phyloP scores from a whole-genome alignment of 2,113 vertebrate species.

The Agelaius phoeniceus region DNA sequence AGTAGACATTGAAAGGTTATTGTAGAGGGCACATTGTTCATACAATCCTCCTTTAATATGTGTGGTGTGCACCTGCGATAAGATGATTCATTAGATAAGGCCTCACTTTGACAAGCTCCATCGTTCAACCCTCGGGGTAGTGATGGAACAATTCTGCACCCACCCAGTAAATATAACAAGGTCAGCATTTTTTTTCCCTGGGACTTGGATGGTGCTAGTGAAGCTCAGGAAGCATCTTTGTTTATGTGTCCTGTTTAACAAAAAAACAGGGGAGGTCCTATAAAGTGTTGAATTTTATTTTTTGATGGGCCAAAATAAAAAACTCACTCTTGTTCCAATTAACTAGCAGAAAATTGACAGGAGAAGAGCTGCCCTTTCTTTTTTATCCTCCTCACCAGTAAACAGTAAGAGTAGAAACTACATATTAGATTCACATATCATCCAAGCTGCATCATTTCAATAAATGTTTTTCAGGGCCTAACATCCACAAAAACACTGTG shows the following conservation, averaged over 20 bases:
- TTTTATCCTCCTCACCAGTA: background rate
- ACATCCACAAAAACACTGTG: background rate
- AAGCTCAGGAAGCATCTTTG: slow-evolving; percentile 73
- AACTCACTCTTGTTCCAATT: background rate
- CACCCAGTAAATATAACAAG: slow-evolving; percentile 96
- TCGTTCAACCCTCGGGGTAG: slow-evolving; percentile 96
- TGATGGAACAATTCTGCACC: slow-evolving; percentile 96
- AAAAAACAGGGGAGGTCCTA: background rate
- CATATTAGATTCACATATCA: background rate
- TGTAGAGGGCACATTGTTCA: slow-evolving; percentile 89
- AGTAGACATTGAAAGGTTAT: slow-evolving; percentile 88
- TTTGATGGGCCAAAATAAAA: background rate
- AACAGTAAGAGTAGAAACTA: background rate
- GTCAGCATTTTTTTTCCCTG: slow-evolving; percentile 88
- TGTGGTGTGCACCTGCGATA: slow-evolving; percentile 94
- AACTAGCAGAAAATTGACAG: background rate
- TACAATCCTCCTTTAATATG: slow-evolving; percentile 93
- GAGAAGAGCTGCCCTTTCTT: background rate
- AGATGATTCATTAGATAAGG: slow-evolving; percentile 99
- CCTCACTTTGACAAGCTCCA: slow-evolving; percentile 94
- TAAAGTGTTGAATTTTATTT: background rate
- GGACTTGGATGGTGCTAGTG: slow-evolving; percentile 45
- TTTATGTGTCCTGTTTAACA: slow-evolving; percentile 62
- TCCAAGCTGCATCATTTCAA: background rate
- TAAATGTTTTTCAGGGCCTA: background rate